A percentile compares a stretch with the other conserved stretches of the same genome.
Evolutionary conservation across 2,888 invertebrate species (phyloP).

Genomic region (Blastobasis lacticolella): DNA sequence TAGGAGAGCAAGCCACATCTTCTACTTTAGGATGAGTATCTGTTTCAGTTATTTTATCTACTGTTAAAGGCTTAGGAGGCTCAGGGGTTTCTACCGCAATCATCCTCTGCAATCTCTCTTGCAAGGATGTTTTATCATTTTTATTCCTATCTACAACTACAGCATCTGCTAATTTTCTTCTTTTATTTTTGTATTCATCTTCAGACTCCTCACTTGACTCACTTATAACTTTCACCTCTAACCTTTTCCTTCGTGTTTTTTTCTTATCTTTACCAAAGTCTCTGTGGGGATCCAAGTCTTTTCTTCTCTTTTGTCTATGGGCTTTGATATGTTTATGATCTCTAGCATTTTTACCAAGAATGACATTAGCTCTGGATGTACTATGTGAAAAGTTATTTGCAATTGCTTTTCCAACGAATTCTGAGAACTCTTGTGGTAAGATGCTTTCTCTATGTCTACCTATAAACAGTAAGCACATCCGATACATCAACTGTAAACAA

Average conservation of each 20-base stretch:
- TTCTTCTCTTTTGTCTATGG: constrained; percentile 38
- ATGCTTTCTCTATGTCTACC: constrained; percentile 26
- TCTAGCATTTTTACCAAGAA: constrained; percentile 18
- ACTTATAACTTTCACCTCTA: constrained; percentile 28
- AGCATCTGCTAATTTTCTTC: constrained; percentile 70
- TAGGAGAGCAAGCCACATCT: constrained; percentile 15
- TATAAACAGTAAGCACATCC: constrained; percentile 7
- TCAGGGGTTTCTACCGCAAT: constrained; percentile 12
- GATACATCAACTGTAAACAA: too few species aligned
- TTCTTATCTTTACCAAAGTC: constrained; percentile 28
- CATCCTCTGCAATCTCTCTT: constrained; percentile 58
- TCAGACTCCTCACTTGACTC: constrained; percentile 61
- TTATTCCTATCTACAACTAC: constrained; percentile 53
- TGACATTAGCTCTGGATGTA: constrained; percentile 9
- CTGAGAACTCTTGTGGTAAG: constrained; percentile 39
- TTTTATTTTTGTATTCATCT: constrained; percentile 58
- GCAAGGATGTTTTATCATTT: constrained; percentile 50
- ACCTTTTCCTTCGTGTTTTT: constrained; percentile 29
- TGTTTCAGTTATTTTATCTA: constrained; percentile 17
- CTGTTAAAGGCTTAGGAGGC: constrained; percentile 12
- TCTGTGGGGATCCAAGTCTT: constrained; percentile 21
- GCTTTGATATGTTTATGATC: constrained; percentile 29
- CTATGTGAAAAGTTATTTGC: constrained; percentile 30
- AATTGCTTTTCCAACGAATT: constrained; percentile 46
- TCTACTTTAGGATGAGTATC: constrained; percentile 13